A percentile compares a stretch with the other conserved stretches of the same genome.
Evolutionary conservation across 2,113 vertebrate genomes (phyloP).

Genomic region (Malurus cyaneus): DNA sequence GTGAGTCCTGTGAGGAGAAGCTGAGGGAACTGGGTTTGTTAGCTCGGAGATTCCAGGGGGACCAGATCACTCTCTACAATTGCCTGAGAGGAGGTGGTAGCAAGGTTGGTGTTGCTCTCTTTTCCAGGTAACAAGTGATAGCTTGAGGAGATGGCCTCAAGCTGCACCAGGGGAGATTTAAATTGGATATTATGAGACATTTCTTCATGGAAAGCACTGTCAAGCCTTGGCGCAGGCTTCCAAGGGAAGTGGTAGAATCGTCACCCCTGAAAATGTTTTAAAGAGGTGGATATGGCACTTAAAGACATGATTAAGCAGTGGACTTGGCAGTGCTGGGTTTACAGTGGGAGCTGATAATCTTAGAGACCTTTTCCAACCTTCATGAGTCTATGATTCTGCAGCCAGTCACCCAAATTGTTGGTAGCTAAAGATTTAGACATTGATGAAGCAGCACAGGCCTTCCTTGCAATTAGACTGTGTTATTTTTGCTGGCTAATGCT

Average conservation of each 20-base stretch:
- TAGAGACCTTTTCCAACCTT: not conserved
- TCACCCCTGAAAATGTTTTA: not conserved
- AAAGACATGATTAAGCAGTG: not conserved
- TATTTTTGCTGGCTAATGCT: not conserved
- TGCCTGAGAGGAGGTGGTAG: not conserved
- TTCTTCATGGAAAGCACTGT: not conserved
- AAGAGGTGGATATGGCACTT: not conserved
- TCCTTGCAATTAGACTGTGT: rapidly evolving
- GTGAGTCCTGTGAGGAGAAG: not conserved
- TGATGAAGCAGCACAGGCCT: not conserved
- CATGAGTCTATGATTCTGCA: not conserved
- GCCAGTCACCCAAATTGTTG: not conserved
- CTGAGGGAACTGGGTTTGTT: not conserved
- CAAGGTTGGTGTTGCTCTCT: not conserved
- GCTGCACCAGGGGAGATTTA: not conserved
- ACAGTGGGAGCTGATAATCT: not conserved
- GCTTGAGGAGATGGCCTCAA: not conserved
- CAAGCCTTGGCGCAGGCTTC: not conserved
- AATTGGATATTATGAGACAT: not conserved
- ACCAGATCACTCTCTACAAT: not conserved
- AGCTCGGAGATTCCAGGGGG: not conserved
- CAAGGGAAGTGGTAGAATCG: not conserved
- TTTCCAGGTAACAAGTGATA: not conserved
- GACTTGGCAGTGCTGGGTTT: not conserved
- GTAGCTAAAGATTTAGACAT: not conserved